Evolutionary conservation across 2,888 invertebrate genomes (phyloP), one percentile per base, ranked within the genome.

Genomic region (Sialis fuliginosa): DNA sequence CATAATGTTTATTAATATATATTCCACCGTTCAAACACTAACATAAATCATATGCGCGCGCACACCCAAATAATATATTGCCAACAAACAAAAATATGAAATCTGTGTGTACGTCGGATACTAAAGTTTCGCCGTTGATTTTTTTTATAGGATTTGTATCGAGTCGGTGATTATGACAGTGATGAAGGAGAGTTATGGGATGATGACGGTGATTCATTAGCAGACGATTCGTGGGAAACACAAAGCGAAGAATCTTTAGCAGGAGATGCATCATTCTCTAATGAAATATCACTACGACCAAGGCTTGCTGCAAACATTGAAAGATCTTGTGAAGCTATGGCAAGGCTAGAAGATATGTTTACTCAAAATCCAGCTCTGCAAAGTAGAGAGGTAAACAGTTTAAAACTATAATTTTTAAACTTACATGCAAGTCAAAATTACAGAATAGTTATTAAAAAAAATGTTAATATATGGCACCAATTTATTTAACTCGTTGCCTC

Each of bases 221-320:
- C 74, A 0, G 81, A 81, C 42, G 80, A 79, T 7, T 87, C 87
- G 1, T 88, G 88, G 88, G 86, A 87, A 66, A 88, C 87, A 1
- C 85, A 88, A 65, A 68, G 73, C 49, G 71, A 74, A 51, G 72
- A 74, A 54, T 72, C 71, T 8, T 65, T 71, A 43, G 66, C 72
- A 33, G 73, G 72, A 1, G 76, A 76, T 51, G 62, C 63, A 9
- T 66, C 66, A 10, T 66, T 64, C 46, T 32, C 45, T 10, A 31
- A 39, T 32, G 32, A 39, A 5, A 60, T 60, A 2, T 61, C 62
- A 5, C 52, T 65, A 49, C 76, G 75, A 58, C 71, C 79, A 46
- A 69, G 75, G 42, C 74, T 89, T 54, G 80, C 87, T 4, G 78
- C 79, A 4, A 82, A 86, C 58, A 81, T 85, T 51, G 83, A 84